Conservation (phyloP, 2,797 vertebrate genomes). For the Prionace glauca region DNA sequence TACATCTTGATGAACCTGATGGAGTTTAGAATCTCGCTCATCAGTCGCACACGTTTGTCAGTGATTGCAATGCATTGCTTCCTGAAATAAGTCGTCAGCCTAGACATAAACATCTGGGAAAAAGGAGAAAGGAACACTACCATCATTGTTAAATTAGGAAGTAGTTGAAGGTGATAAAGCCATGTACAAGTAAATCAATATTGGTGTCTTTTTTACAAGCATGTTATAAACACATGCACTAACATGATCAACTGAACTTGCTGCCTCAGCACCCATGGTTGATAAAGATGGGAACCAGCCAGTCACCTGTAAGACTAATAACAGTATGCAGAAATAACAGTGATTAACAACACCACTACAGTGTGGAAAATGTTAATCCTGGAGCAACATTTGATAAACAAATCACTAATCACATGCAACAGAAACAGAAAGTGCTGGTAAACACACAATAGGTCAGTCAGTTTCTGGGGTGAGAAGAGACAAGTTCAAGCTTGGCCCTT, state of each 20-base stretch:
- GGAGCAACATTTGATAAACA: neutral
- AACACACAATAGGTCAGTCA: neutral
- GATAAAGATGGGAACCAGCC: neutral
- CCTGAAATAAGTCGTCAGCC: conserved; percentile 70
- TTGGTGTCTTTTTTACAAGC: neutral
- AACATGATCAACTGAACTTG: neutral
- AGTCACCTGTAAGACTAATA: neutral
- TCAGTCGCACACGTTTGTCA: conserved; percentile 68
- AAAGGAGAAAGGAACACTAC: neutral
- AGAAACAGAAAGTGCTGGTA: neutral
- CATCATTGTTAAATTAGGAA: neutral
- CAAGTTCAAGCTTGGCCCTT: neutral
- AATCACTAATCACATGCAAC: neutral
- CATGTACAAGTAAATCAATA: neutral
- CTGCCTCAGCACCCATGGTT: neutral
- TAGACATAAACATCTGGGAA: conserved; percentile 66
- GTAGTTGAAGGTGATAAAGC: neutral
- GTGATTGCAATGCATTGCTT: conserved; percentile 67
- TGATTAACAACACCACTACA: neutral
- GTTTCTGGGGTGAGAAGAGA: neutral
- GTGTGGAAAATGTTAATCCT: neutral
- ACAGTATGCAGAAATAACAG: neutral
- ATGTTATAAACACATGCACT: neutral
- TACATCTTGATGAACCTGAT: conserved; percentile 83
- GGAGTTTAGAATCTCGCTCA: conserved; percentile 73